A percentile compares a stretch with the other conserved stretches of the same genome.
These are phyloP conservation scores for mouse (Mus musculus) DNA, from an alignment of 2,113 vertebrate genomes.

Conservation along the genomic window DNA sequence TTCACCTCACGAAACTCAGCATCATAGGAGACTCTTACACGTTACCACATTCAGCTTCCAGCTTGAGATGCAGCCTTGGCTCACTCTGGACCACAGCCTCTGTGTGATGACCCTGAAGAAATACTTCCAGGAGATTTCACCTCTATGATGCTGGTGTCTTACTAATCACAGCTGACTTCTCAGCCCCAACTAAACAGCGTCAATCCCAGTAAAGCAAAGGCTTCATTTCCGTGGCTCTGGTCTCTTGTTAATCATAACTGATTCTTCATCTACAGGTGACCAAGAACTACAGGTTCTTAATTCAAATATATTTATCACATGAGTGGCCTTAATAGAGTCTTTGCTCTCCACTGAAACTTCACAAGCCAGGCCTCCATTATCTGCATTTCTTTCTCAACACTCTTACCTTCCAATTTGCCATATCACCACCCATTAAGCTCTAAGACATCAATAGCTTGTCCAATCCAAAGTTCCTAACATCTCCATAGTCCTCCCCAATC, in stretches of 20 bases:
- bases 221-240: not conserved
- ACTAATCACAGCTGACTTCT: not conserved
- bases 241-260: not conserved
- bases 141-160: not conserved
- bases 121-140: not conserved
- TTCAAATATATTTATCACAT: too few species aligned
- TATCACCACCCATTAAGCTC: not conserved
- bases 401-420: not conserved
- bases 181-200: not conserved
- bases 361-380: not conserved
- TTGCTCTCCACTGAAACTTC: not conserved
- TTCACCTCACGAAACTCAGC: not conserved
- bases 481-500: too few species aligned
- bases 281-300: not conserved
- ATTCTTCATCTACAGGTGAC: not conserved
- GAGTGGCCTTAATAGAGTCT: not conserved
- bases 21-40: not conserved
- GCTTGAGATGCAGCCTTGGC: not conserved
- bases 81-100: not conserved
- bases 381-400: not conserved
- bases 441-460: not conserved
- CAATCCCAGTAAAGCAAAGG: not conserved
- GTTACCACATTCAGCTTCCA: not conserved
- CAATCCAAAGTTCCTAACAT: not conserved
- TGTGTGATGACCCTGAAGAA: not conserved